Percentiles rank a stretch among this genome's conserved stretches.
phyloP scores from a whole-genome alignment of 2,888 invertebrate species.

The Chromoteleia sp. region DNA sequence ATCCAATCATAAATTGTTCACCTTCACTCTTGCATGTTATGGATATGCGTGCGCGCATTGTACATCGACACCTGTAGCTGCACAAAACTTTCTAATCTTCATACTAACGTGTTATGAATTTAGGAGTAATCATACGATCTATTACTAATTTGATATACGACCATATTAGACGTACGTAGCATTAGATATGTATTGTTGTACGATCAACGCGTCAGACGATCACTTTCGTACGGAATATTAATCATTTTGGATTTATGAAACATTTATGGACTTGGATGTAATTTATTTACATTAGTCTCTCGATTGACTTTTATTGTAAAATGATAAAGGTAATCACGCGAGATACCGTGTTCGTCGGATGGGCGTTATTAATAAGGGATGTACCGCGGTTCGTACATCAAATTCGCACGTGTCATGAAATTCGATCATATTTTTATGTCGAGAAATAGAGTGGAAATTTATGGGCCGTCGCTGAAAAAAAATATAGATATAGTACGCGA shows the following conservation, averaged over 20 bases:
- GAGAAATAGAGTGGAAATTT: conserved; percentile 34
- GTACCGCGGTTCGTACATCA: no score
- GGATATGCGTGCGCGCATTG: conserved; percentile 26
- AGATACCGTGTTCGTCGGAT: no score
- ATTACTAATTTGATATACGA: conserved; percentile 34
- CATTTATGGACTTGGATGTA: not conserved
- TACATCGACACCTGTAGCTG: conserved; percentile 52
- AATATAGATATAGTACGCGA: conserved; percentile 36
- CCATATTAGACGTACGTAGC: not conserved
- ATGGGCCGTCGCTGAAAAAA: conserved; percentile 29
- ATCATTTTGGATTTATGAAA: conserved; percentile 6
- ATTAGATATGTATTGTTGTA: not conserved
- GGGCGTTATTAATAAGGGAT: no score
- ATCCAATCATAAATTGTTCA: conserved; percentile 36
- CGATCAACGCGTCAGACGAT: conserved; percentile 5
- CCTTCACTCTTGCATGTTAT: conserved; percentile 41
- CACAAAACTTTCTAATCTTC: conserved; percentile 52
- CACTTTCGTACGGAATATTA: not conserved
- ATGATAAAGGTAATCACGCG: not conserved
- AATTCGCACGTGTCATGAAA: not conserved
- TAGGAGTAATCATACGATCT: conserved; percentile 27
- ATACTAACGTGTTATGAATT: conserved; percentile 42
- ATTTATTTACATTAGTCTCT: not conserved
- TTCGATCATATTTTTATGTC: not conserved
- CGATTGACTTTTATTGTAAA: not conserved